Base-by-base conservation (phyloP, 1,140 invertebrate genomes). In the Parapsyche elsis region DNA sequence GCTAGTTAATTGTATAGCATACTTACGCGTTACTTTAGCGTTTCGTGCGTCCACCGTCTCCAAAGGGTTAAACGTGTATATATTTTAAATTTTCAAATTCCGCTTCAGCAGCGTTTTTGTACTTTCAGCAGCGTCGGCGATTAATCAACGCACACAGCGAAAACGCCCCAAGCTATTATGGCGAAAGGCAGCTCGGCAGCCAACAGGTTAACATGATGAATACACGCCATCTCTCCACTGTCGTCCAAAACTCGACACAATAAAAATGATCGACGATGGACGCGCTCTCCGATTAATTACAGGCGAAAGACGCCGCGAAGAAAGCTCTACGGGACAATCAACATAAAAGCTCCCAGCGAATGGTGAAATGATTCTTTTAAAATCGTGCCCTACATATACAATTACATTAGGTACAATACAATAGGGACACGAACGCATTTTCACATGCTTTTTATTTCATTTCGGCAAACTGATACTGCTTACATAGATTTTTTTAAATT, bases 201-300 rank as follows among this genome's bases (percentile, higher is more conserved):
- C 78, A 80, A 82, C 81, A 82, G 81, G 81, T 82, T 82, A 38
- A 77, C 74, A 78, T 80, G 78, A 82, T 82, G 71, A 80, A 82
- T 82, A 82, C 71, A 67, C 70, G 64, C 81, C 81, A 81, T 81
- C 78, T 81, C 74, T 46, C 16, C 76, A 38, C 45, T 79, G 81
- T 81, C 81, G 67, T 71, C 71, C 80, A 30, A 71, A 81, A 79
- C 71, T 79, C 73, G 61, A 76, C 78, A 81, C 81, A 79, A 81
- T 81, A 81, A 81, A 81, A 81, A 81, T 81, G 81, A 81, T 81
- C 59, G 78, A 81, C 81, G 81, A 79, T 26, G 78, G 71, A 76
- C 64, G 80, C 45, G 74, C 57, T 76, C 79, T 44, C 79, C 78
- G 78, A 81, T 81, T 81, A 81, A 81, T 81, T 79, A 74, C 64